A percentile compares a stretch with the other conserved stretches of the same genome.
These are phyloP conservation scores for Drosophila aldrichi DNA, from an alignment of 2,888 invertebrate species.

Conservation along the genomic window DNA sequence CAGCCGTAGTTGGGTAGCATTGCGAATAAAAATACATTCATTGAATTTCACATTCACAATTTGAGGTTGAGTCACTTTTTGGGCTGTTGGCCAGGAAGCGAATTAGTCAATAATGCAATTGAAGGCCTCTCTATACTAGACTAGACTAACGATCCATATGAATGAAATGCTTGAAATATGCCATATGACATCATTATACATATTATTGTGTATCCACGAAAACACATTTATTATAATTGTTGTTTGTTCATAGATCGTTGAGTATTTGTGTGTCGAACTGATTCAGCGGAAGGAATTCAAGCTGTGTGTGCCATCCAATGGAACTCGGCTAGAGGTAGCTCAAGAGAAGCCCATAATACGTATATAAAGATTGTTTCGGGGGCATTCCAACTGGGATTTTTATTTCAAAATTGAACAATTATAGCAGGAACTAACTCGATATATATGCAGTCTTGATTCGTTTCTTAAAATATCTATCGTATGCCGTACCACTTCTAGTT, in stretches of 20 bases:
- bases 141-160: slow-evolving; percentile 17
- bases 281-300: slow-evolving; percentile 17
- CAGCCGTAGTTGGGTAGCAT: slow-evolving; percentile 18
- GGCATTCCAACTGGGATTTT: no score
- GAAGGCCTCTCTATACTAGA: slow-evolving; percentile 19
- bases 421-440: no score
- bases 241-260: slow-evolving; percentile 32
- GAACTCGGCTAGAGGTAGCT: neutral
- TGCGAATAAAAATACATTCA: slow-evolving; percentile 37
- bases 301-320: slow-evolving; percentile 17
- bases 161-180: slow-evolving; percentile 26
- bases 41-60: slow-evolving; percentile 52
- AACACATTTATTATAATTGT: slow-evolving; percentile 16
- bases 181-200: slow-evolving; percentile 48
- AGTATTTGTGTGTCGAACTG: slow-evolving; percentile 23
- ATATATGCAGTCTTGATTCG: no score
- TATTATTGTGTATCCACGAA: neutral
- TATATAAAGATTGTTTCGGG: no score
- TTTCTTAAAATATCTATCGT: no score
- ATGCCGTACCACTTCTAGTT: neutral
- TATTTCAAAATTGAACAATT: no score
- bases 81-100: slow-evolving; percentile 55
- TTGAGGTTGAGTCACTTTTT: slow-evolving; percentile 49
- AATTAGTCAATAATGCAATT: slow-evolving; percentile 33
- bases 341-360: neutral